phyloP scores from a whole-genome alignment of 2,113 vertebrate genomes.

The Hipposideros armiger region DNA sequence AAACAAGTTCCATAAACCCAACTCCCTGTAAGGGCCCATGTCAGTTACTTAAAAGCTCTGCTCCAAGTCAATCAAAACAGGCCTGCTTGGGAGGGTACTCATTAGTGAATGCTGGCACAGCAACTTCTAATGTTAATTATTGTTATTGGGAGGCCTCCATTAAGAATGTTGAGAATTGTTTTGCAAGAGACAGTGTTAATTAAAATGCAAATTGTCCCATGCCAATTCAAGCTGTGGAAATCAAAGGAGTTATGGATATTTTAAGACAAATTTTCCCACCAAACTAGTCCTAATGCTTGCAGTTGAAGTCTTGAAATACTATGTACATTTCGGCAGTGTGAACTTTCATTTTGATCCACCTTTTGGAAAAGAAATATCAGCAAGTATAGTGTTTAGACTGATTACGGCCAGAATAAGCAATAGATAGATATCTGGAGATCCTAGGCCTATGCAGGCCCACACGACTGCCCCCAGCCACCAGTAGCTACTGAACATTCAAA shows the following conservation, averaged over 20 bases:
- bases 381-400: too few species aligned
- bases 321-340: not conserved
- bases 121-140: slow-evolving; percentile 68
- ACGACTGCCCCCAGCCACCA: fast-evolving
- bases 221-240: slow-evolving; percentile 45
- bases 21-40: not conserved
- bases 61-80: slow-evolving; percentile 70
- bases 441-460: fast-evolving
- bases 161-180: slow-evolving; percentile 24
- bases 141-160: slow-evolving; percentile 48
- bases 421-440: not conserved
- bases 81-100: not conserved
- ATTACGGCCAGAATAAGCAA: not conserved
- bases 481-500: fast-evolving
- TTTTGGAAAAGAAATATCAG: not conserved
- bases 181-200: slow-evolving; percentile 72
- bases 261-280: slow-evolving; percentile 56
- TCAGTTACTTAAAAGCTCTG: slow-evolving; percentile 60
- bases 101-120: slow-evolving; percentile 47
- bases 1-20: slow-evolving; percentile 61
- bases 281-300: not conserved
- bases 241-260: slow-evolving; percentile 32
- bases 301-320: not conserved
- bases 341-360: not conserved
- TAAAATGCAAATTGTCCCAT: slow-evolving; percentile 51